A percentile compares a stretch with the other conserved stretches of the same genome.
Evolutionary conservation across 2,888 invertebrate species (phyloP).

Genomic region (Drosophila tripunctata): DNA sequence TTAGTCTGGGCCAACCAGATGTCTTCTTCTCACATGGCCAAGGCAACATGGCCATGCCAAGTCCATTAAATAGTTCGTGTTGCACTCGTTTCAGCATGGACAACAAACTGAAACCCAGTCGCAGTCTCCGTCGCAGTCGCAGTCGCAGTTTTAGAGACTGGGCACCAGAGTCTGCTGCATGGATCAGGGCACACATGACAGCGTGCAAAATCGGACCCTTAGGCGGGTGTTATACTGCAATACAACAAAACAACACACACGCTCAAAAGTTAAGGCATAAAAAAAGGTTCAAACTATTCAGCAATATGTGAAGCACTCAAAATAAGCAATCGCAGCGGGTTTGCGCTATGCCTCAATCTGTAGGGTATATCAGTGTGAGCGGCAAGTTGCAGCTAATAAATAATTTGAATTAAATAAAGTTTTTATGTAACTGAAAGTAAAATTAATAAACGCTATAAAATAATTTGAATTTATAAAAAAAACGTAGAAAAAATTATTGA

Average conservation of each 20-base stretch:
- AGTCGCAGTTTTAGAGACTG: background rate
- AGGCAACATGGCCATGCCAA: constrained; percentile 54
- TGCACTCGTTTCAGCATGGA: constrained; percentile 68
- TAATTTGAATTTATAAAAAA: too few species aligned
- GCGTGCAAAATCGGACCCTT: constrained; percentile 65
- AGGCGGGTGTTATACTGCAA: constrained; percentile 51
- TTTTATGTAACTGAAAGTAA: too few species aligned
- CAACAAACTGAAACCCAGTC: background rate
- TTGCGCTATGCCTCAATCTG: background rate
- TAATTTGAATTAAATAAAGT: too few species aligned
- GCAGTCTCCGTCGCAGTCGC: background rate
- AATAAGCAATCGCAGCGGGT: constrained; percentile 33
- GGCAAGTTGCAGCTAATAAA: too few species aligned
- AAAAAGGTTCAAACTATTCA: constrained; percentile 20
- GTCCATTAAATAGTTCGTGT: constrained; percentile 77
- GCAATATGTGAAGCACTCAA: constrained; percentile 41
- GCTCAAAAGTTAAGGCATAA: constrained; percentile 15
- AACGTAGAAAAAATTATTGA: too few species aligned
- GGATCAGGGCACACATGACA: constrained; percentile 72
- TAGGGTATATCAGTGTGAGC: too few species aligned
- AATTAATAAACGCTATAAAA: too few species aligned
- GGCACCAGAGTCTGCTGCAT: constrained; percentile 28
- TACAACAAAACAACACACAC: too few species aligned
- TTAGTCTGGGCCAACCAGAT: constrained; percentile 51
- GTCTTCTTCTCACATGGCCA: constrained; percentile 71